phyloP scores from a whole-genome alignment of 2,888 invertebrate genomes.

The Xanthorhoe spadicearia region DNA sequence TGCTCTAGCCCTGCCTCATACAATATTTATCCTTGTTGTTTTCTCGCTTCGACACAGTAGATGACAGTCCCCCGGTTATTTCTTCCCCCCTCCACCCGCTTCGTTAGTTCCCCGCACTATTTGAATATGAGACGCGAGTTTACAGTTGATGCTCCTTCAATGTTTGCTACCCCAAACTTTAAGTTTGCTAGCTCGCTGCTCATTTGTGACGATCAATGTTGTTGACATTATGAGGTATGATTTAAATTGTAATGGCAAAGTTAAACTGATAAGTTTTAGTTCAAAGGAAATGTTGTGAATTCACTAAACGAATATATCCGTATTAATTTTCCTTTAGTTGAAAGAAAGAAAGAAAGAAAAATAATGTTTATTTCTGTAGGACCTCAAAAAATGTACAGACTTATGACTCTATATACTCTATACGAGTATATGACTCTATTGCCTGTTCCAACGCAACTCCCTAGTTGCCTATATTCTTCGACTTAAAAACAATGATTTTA shows the following conservation, averaged over 20 bases:
- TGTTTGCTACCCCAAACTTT: slow-evolving; percentile 76
- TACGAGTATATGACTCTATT: too few species aligned
- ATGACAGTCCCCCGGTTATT: slow-evolving; percentile 59
- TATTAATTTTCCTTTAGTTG: too few species aligned
- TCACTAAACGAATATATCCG: too few species aligned
- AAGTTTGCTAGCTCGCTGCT: slow-evolving; percentile 68
- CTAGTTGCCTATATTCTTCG: too few species aligned
- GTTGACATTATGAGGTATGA: slow-evolving; percentile 53
- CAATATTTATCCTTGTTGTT: slow-evolving; percentile 44
- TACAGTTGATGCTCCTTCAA: slow-evolving; percentile 58
- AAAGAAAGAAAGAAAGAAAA: too few species aligned
- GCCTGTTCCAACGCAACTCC: too few species aligned
- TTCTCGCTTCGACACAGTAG: slow-evolving; percentile 39
- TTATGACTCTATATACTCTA: too few species aligned
- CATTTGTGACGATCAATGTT: slow-evolving; percentile 64
- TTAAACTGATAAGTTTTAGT: background rate
- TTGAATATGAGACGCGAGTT: slow-evolving; percentile 81
- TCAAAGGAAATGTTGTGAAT: background rate
- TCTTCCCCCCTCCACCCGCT: slow-evolving; percentile 60
- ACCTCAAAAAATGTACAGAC: too few species aligned
- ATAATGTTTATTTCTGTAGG: too few species aligned
- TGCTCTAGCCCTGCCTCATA: slow-evolving; percentile 29
- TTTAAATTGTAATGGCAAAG: slow-evolving; percentile 1
- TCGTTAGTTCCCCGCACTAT: slow-evolving; percentile 82
- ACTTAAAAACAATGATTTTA: too few species aligned